Conservation (phyloP, 1,140 invertebrate species). For the Bombus huntii region DNA sequence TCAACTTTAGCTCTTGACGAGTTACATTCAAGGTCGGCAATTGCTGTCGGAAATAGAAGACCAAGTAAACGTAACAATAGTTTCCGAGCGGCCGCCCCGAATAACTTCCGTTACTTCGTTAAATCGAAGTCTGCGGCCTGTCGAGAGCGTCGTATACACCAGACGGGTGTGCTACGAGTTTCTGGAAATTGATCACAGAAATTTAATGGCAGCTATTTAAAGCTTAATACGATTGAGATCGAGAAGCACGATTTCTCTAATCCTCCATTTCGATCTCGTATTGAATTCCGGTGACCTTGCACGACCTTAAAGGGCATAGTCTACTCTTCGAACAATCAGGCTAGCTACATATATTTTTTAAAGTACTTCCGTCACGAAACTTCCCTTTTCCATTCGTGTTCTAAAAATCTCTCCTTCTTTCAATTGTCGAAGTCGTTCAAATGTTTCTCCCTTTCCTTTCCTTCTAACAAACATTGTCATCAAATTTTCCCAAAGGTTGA, state of each 20-base stretch:
- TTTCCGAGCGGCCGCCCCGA: background rate
- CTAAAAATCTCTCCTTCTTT: background rate
- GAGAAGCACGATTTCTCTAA: conserved; percentile 15
- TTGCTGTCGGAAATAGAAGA: conserved; percentile 18
- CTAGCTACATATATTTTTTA: background rate
- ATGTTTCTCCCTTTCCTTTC: background rate
- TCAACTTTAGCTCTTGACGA: conserved; percentile 18
- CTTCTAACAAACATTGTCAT: background rate
- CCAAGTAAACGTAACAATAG: conserved; percentile 24
- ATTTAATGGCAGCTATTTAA: conserved; percentile 36
- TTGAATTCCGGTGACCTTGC: background rate
- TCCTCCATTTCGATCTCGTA: background rate
- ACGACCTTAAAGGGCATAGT: background rate
- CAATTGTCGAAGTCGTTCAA: background rate
- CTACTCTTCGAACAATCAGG: background rate
- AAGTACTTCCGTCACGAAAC: background rate
- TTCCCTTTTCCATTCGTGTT: background rate
- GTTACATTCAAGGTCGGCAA: conserved; percentile 5
- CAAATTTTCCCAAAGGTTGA: background rate
- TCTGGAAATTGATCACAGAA: conserved; percentile 34
- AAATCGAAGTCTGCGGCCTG: conserved; percentile 19
- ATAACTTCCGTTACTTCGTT: conserved; percentile 16
- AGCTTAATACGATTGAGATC: conserved; percentile 10
- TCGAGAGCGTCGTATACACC: background rate
- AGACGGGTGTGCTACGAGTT: background rate